Percentiles rank a stretch among this genome's conserved stretches.
phyloP scores from a whole-genome alignment of 2,797 vertebrate species.

The Pangasius djambal region DNA sequence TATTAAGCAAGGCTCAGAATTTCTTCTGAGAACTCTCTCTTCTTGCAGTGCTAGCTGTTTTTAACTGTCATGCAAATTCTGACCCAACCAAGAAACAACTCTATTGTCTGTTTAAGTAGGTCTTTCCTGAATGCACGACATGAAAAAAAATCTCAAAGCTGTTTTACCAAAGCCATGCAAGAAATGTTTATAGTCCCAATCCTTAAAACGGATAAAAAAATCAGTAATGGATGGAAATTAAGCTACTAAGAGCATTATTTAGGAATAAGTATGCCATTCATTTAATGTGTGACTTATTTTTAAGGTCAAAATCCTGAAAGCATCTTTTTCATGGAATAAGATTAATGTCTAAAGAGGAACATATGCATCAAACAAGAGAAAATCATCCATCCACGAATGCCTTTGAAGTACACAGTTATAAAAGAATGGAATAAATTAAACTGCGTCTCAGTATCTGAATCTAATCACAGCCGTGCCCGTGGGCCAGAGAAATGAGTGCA shows the following conservation, averaged over 20 bases:
- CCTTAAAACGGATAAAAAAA: neutral
- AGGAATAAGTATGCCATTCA: conserved; percentile 24
- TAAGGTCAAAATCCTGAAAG: conserved; percentile 36
- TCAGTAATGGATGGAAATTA: conserved; percentile 5
- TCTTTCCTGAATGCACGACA: neutral
- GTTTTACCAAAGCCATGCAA: neutral
- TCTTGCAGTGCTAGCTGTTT: neutral
- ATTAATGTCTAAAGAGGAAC: conserved; percentile 49
- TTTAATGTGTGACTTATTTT: conserved; percentile 35
- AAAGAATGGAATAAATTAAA: conserved; percentile 13
- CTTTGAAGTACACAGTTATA: conserved; percentile 43
- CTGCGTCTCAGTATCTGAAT: conserved; percentile 21
- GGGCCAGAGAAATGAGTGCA: conserved; percentile 29
- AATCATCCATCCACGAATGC: conserved; percentile 33
- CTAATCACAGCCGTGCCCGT: conserved; percentile 41
- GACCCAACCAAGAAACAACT: neutral
- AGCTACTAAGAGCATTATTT: conserved; percentile 12
- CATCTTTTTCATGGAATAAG: conserved; percentile 27
- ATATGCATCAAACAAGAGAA: conserved; percentile 41
- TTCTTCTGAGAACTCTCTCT: no score
- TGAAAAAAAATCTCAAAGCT: neutral
- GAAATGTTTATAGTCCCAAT: neutral
- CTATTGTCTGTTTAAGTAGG: neutral
- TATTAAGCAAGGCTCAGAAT: neutral
- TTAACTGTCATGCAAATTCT: neutral